Evolutionary conservation across 1,140 invertebrate species (phyloP).

Genomic region (Ips typographus): DNA sequence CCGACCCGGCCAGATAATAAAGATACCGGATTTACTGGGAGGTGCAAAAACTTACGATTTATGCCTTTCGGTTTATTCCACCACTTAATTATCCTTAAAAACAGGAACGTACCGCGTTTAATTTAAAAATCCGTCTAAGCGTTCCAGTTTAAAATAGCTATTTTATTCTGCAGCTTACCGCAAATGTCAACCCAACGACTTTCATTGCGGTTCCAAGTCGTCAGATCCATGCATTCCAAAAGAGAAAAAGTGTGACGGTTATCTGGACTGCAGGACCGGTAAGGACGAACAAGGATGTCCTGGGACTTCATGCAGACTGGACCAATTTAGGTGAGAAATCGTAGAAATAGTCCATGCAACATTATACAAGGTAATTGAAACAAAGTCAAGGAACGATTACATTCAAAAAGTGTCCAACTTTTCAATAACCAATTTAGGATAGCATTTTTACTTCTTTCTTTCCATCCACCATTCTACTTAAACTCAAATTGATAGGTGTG

Average conservation of each 20-base stretch:
- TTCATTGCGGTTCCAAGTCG: conserved; percentile 66
- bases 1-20: conserved; percentile 3
- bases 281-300: conserved; percentile 81
- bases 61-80: not conserved
- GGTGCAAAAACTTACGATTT: not conserved
- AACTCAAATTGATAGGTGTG: conserved; percentile 56
- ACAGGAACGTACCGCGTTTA: no score
- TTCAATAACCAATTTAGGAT: no score
- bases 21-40: conserved; percentile 1
- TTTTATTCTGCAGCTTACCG: conserved; percentile 70
- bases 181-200: conserved; percentile 81
- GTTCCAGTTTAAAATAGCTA: not conserved
- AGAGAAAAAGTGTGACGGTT: conserved; percentile 87
- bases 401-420: no score
- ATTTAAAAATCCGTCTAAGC: no score
- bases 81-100: no score
- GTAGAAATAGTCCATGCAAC: no score
- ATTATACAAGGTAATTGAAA: no score
- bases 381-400: no score
- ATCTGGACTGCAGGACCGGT: conserved; percentile 82
- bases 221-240: conserved; percentile 79
- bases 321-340: conserved; percentile 71
- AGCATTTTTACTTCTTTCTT: no score
- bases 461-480: no score
- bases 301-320: conserved; percentile 73